Base-by-base conservation (phyloP, 2,113 vertebrate species). In the Mustela lutreola region DNA sequence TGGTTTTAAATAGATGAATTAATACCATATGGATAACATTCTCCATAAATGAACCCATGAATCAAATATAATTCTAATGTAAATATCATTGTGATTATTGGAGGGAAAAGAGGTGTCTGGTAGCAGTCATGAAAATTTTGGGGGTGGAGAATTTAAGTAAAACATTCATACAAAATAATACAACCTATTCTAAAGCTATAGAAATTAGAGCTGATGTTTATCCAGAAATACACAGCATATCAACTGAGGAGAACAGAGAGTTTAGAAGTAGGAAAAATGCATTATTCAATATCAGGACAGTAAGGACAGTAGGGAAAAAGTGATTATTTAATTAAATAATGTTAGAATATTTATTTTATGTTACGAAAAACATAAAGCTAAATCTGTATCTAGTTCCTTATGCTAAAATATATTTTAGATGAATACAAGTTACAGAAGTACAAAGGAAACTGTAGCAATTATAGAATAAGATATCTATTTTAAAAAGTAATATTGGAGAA, bases 351-450 rank as follows among this genome's bases (percentile, higher is more conserved):
- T 7, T 22, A 71, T 4, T 65, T 96, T 63, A 76, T 60, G 9
- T 71, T 81, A 70, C 19, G 65, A 85, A 94, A 83, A 94, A 19
- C 7, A 82, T 50, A 81, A 84, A 79, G 28, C 18, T 63, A 48
- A 36, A 89, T 62, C 16, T 63, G 33, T 62, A 79, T 67, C 39
- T 95, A 92, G 93, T 14, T 75, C 10, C 71, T 94, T 28, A 56
- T 92, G 78, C 56, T 94, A 89, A 93, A 84, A 82, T 95, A 79
- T 71, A 26, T 76, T 93, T 97, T 42, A 79, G 12, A 39, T 42
- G 53, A 14, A 82, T 18, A 76, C 21, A 53, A 26, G 19, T 60
- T 75, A 33, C 6, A 15, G 8, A 76, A 79, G 63, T 36, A 81
- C 95, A 45, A 88, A 62, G n/a, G 7, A 19, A 48, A 14, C 15